Evolutionary conservation across 2,113 vertebrate genomes (phyloP), one percentile per base, ranked within the genome.

Genomic region (Chinchilla lanigera): DNA sequence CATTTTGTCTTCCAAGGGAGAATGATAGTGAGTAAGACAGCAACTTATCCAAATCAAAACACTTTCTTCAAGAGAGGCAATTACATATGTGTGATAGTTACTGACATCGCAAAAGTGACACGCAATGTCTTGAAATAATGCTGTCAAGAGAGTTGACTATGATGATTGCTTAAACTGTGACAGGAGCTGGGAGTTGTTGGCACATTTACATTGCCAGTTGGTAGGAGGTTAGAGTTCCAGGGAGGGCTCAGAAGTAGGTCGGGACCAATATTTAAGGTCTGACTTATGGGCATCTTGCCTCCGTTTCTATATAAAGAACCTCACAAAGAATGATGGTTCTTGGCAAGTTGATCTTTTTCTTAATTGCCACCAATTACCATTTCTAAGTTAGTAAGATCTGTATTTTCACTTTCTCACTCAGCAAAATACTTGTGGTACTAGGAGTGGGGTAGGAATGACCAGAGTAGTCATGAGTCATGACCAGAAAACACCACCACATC

Each of bases 91-190:
- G 44, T 6, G 58, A 58, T 30, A 8, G 78, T 58, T 65, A 83
- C 78, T 78, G 89, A 73, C 71, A 86, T 11, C 65, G 65, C 75
- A 16, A 60, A 63, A 54, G 67, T 61, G 80, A 33, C 73, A 94
- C 17, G 77, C 41, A 38, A 73, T 30, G 26, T 52, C 95, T 80
- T 52, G n/a, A 86, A 75, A 96, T 94, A 38, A 71, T 20, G 86
- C 60, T 52, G 17, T 38, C 92, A 65, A 77, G 63, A 56, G 71
- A 61, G 69, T 5, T 5, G 65, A 47, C 20, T 1, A 14, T 8
- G 33, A 80, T 14, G 54, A 35, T 5, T 33, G 67, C 73, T 87
- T 44, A n/a, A 71, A 28, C 17, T 7, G 3, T 63, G 77, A 47
- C 47, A 33, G 1, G 44, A 52, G 67, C 0, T 41, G 17, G 50